These are phyloP conservation scores for Drosophila pseudotalamancana DNA, from an alignment of 2,888 invertebrate species.

Conservation along the genomic window DNA sequence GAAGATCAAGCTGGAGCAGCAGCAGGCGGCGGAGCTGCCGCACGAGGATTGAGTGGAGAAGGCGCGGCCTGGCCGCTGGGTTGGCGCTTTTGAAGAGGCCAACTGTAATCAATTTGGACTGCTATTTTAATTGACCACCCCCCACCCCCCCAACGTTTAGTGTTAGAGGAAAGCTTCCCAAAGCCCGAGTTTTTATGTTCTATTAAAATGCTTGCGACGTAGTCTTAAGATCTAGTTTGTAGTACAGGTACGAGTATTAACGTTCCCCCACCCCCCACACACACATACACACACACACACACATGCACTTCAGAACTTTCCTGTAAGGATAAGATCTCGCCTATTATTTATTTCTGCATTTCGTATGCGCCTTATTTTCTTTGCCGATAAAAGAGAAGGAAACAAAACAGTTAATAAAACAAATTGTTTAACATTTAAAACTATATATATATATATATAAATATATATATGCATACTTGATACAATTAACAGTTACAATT, in stretches of 20 bases:
- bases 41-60: constrained; percentile 80
- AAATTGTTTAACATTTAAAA: constrained; percentile 26
- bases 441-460: constrained; percentile 18
- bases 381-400: constrained; percentile 51
- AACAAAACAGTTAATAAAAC: constrained; percentile 8
- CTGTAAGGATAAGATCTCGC: constrained; percentile 80
- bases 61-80: constrained; percentile 21
- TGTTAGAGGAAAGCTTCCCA: constrained; percentile 30
- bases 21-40: constrained; percentile 80
- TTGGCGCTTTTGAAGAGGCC: constrained; percentile 57
- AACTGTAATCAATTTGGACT: constrained; percentile 71
- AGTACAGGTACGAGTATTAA: constrained; percentile 64
- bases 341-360: constrained; percentile 58
- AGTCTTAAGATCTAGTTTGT: constrained; percentile 54
- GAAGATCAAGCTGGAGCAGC: constrained; percentile 83
- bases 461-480: constrained; percentile 16
- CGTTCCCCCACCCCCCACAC: constrained; percentile 17
- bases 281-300: constrained; percentile 20
- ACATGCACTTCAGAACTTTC: constrained; percentile 70
- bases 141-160: constrained; percentile 73
- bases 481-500: constrained; percentile 52
- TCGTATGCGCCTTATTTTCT: constrained; percentile 62
- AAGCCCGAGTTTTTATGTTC: constrained; percentile 7
- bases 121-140: constrained; percentile 73
- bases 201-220: constrained; percentile 39